Evolutionary conservation across 2,888 invertebrate genomes (phyloP), one percentile per base, ranked within the genome.

Genomic region (Subacronicta megacephala): DNA sequence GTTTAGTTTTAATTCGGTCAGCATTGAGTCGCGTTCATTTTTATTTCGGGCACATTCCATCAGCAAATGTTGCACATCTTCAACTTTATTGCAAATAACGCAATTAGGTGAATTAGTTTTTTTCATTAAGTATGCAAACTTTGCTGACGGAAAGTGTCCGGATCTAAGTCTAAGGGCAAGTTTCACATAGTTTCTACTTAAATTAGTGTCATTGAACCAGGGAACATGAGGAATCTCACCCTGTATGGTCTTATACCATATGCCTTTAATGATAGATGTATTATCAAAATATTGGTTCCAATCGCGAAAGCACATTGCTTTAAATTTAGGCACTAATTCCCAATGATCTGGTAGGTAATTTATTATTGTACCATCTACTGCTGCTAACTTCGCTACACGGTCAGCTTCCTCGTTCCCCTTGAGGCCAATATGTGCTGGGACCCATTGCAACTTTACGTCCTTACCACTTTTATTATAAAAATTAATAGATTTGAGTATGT

Each of bases 381-480:
- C 33, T 1, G 45, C 45, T 9, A 4, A 13, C 13, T 17, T 45
- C 1, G 45, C 7, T 35, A 36, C 13, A 35, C 36, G 36, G 23
- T 45, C 35, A 13, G 45, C 45, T 12, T 45, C 36, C 18, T 45
- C 45, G 15, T 45, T 45, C 2, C 45, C 45, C 1, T 7, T 15
- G 4, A 45, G 7, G 13, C 45, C 45, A 20, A 45, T 15, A 15
- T 45, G 45, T 6, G 45, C 33, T 20, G 45, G 45, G 23, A 45
- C 36, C 45, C 45, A 45, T 18, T 45, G 45, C 36, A 45, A 35
- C 10, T 7, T 36, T 10, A 35, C 7, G 10, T 35, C 31, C 10
- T 12, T 45, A 13, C 16, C 13, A 2, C 13, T 35, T 5, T 35
- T 15, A 17, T 7, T 23, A n/a, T 23, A 15, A 4, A 7, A 10